These are phyloP conservation scores for Incurvaria masculella DNA, from an alignment of 2,888 invertebrate genomes.

Conservation along the genomic window DNA sequence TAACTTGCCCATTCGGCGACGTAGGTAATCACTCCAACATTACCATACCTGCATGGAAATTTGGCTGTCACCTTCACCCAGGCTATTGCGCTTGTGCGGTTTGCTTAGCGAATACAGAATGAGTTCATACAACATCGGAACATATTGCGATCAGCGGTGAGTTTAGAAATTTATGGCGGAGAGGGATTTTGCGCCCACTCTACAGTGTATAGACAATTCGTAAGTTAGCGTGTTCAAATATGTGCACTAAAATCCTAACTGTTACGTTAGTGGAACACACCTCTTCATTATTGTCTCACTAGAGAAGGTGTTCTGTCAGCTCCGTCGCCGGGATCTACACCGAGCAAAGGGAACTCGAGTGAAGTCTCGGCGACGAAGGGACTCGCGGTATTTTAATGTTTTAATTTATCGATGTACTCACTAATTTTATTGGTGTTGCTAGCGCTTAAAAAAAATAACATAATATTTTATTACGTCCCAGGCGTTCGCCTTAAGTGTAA, in stretches of 20 bases:
- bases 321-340: no score
- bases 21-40: no score
- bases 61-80: not conserved
- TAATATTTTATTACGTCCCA: constrained; percentile 16
- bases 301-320: no score
- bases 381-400: no score
- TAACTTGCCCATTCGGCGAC: no score
- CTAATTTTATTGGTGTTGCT: constrained; percentile 28
- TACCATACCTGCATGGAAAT: not conserved
- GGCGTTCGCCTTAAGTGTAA: not conserved
- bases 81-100: not conserved
- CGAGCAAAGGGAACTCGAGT: no score
- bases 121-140: not conserved
- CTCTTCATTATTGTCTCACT: no score
- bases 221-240: constrained; percentile 28
- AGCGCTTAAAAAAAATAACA: constrained; percentile 24
- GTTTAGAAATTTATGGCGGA: constrained; percentile 54
- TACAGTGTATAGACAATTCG: constrained; percentile 4
- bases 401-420: constrained; percentile 24
- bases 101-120: not conserved
- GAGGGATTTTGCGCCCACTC: constrained; percentile 54
- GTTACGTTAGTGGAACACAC: no score
- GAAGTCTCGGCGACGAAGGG: no score
- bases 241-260: constrained; percentile 51
- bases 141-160: constrained; percentile 39